Percentiles rank a stretch among this genome's conserved stretches.
phyloP scores from a whole-genome alignment of 2,797 vertebrate species.

The Parauchenoglanis ngamensis region DNA sequence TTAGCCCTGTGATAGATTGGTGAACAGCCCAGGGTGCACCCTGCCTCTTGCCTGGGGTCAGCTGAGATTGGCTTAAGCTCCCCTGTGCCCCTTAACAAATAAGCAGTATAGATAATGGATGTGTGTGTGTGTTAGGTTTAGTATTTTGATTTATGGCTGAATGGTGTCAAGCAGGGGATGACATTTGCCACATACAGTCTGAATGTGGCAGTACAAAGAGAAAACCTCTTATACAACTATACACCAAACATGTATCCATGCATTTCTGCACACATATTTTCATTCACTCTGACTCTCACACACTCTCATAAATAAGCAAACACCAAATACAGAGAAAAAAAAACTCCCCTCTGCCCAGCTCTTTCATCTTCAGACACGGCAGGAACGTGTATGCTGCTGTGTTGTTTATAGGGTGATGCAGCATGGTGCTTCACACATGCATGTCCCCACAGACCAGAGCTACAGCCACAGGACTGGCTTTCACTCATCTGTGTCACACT shows the following conservation, averaged over 20 bases:
- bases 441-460: constrained; percentile 53
- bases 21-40: too few relatives aligned
- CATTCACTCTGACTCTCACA: not conserved
- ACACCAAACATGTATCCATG: not conserved
- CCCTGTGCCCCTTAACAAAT: too few relatives aligned
- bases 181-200: not conserved
- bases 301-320: constrained; percentile 29
- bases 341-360: constrained; percentile 3
- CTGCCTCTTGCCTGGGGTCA: too few relatives aligned
- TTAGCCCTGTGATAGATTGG: too few relatives aligned
- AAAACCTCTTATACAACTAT: not conserved
- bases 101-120: too few relatives aligned
- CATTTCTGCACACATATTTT: constrained; percentile 4
- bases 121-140: not conserved
- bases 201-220: not conserved
- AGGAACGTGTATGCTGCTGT: constrained; percentile 26
- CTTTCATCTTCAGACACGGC: constrained; percentile 33
- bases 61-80: too few relatives aligned
- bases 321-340: not conserved
- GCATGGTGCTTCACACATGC: constrained; percentile 69
- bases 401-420: constrained; percentile 61
- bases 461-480: constrained; percentile 52
- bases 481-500: constrained; percentile 57
- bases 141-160: not conserved
- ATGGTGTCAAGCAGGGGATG: not conserved